Base-by-base conservation (phyloP, 2,888 invertebrate genomes). In the Stomorhina lunata region DNA sequence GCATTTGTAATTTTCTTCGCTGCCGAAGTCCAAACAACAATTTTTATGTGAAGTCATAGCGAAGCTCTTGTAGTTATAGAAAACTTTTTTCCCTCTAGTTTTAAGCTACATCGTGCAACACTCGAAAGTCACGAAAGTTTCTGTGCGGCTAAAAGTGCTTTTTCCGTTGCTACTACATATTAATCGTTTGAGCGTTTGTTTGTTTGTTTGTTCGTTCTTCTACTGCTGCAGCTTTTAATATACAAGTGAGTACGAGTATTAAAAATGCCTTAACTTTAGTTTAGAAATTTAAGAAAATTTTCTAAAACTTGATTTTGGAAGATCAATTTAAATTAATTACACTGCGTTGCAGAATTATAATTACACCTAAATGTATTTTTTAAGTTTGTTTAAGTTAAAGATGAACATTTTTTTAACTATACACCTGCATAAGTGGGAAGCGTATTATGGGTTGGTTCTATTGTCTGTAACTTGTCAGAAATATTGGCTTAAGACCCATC, bases 81-180 rank as follows among this genome's bases (percentile, higher is more conserved):
- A 82, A 82, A 82, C 75, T 82, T 82, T 82, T 82, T 82, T 71
- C 65, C 34, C 79, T 69, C 79, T 79, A 82, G 82, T 82, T 75
- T 66, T 32, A 71, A 76, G 66, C 75, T 79, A 82, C 75, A 61
- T 79, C 79, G 82, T 82, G 82, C 82, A 82, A 75, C 82, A 71
- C 71, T 82, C 79, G 81, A 82, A 82, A 79, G 82, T 75, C 61
- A 75, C 53, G 45, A 82, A 82, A 82, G 82, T 82, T 82, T 81
- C 55, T 82, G 82, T 82, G 75, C 82, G 82, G 82, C 71, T 72
- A 75, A 82, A 82, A 50, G 82, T 82, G 82, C 82, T 82, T 82
- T 82, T 71, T 71, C 34, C 69, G 32, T 78, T 81, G 72, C 72
- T 77, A n/a, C n/a, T n/a, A n/a, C n/a, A n/a, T n/a, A n/a, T n/a